Conservation (phyloP, 2,888 invertebrate genomes). For the Cheilosia urbana region DNA sequence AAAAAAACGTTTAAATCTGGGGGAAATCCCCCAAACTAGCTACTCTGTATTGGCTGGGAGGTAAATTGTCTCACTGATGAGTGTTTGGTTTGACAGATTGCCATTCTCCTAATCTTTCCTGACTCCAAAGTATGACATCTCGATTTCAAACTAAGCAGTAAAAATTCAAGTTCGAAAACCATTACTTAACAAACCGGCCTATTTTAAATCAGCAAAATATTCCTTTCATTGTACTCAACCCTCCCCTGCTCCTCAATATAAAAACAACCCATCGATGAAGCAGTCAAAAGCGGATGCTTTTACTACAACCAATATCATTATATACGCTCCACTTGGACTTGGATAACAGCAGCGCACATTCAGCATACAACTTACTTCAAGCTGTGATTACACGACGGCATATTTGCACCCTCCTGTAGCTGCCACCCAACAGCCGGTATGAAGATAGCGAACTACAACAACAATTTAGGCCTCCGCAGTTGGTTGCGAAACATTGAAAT, state of each 20-base stretch:
- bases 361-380: background rate
- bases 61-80: too few relatives aligned
- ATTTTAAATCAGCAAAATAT: background rate
- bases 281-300: constrained; percentile 8
- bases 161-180: too few relatives aligned
- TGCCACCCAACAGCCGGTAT: constrained; percentile 1
- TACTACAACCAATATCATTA: constrained; percentile 25
- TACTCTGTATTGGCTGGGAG: too few relatives aligned
- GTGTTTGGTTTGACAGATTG: too few relatives aligned
- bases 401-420: background rate
- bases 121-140: too few relatives aligned
- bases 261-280: background rate
- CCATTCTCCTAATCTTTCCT: too few relatives aligned
- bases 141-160: too few relatives aligned
- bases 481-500: constrained; percentile 59
- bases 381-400: background rate
- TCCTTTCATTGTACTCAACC: constrained; percentile 33
- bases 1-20: too few relatives aligned
- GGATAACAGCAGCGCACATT: constrained; percentile 11
- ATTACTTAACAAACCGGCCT: too few relatives aligned
- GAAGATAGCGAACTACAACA: constrained; percentile 10
- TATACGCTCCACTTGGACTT: constrained; percentile 53
- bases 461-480: constrained; percentile 17
- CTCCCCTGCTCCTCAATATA: constrained; percentile 5
- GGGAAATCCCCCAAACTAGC: too few relatives aligned